These are phyloP conservation scores for Drosophila sp. DNA, from an alignment of 1,140 invertebrate genomes.

Conservation along the genomic window DNA sequence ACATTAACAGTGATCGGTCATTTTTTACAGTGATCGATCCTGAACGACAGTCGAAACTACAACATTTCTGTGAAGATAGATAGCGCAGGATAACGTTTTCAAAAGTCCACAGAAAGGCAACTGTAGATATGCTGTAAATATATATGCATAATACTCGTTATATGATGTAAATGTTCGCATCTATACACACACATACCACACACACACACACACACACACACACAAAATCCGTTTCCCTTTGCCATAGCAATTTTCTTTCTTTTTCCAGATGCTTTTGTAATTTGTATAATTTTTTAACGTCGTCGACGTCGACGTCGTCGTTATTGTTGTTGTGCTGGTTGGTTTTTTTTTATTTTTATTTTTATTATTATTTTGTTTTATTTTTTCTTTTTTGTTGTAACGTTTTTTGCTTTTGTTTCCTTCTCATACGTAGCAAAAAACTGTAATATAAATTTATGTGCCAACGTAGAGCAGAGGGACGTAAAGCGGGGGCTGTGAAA, in stretches of 20 bases:
- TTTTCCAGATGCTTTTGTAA: conserved; percentile 67
- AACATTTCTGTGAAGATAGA: too few species aligned
- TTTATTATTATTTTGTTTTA: conserved; percentile 50
- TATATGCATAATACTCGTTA: conserved; percentile 29
- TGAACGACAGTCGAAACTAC: too few species aligned
- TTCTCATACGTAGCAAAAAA: conserved; percentile 64
- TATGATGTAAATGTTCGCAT: conserved; percentile 29
- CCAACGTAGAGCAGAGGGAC: conserved; percentile 30
- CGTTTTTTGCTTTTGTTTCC: conserved; percentile 63
- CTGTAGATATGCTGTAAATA: conserved; percentile 2
- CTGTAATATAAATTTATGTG: conserved; percentile 79
- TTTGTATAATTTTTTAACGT: conserved; percentile 80
- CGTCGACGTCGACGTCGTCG: conserved; percentile 47
- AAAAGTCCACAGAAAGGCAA: not conserved
- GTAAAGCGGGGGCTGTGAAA: not conserved
- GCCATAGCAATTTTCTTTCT: conserved; percentile 51
- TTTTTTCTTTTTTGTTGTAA: conserved; percentile 36
- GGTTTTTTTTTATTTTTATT: too few species aligned
- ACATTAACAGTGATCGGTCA: too few species aligned
- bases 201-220: conserved; percentile 21
- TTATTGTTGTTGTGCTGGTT: conserved; percentile 38
- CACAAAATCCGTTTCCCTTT: conserved; percentile 62
- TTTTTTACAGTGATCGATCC: too few species aligned
- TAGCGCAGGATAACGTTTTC: not conserved
- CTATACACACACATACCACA: conserved; percentile 29